Conservation (phyloP, 2,797 vertebrate genomes). For the Protonibea diacanthus region DNA sequence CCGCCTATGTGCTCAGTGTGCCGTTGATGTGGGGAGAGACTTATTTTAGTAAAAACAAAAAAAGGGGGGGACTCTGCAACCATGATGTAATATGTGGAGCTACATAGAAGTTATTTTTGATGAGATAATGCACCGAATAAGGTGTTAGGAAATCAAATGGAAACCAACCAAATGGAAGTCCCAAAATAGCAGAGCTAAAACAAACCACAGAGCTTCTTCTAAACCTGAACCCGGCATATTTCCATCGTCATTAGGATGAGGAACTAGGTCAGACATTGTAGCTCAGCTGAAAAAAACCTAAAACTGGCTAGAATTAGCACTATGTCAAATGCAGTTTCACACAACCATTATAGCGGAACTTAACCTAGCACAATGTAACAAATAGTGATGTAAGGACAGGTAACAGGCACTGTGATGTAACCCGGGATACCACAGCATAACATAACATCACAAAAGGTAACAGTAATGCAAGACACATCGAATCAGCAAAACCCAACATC, state of each 20-base stretch:
- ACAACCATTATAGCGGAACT: too few species aligned
- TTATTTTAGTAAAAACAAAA: slow-evolving; percentile 24
- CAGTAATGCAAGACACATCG: not conserved
- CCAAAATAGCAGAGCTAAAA: slow-evolving; percentile 54
- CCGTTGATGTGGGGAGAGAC: not conserved
- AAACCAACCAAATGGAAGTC: slow-evolving; percentile 39
- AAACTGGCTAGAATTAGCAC: slow-evolving; percentile 40
- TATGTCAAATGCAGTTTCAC: slow-evolving; percentile 3
- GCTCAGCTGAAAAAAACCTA: not conserved
- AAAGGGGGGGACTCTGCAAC: slow-evolving; percentile 21
- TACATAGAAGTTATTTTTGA: slow-evolving; percentile 46
- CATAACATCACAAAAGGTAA: not conserved
- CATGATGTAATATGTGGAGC: slow-evolving; percentile 44
- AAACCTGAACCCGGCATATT: slow-evolving; percentile 36
- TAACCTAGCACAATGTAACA: not conserved
- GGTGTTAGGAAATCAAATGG: slow-evolving; percentile 30
- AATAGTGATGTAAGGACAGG: slow-evolving; percentile 6
- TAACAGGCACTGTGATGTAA: not conserved
- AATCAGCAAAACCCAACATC: not conserved
- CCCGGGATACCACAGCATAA: not conserved
- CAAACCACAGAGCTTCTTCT: slow-evolving; percentile 39
- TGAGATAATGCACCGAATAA: slow-evolving; percentile 46
- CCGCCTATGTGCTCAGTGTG: not conserved
- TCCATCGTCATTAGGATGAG: slow-evolving; percentile 44
- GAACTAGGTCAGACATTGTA: slow-evolving; percentile 56